Conservation (phyloP, 2,888 invertebrate genomes). For the Omphaloscelis lunosa region DNA sequence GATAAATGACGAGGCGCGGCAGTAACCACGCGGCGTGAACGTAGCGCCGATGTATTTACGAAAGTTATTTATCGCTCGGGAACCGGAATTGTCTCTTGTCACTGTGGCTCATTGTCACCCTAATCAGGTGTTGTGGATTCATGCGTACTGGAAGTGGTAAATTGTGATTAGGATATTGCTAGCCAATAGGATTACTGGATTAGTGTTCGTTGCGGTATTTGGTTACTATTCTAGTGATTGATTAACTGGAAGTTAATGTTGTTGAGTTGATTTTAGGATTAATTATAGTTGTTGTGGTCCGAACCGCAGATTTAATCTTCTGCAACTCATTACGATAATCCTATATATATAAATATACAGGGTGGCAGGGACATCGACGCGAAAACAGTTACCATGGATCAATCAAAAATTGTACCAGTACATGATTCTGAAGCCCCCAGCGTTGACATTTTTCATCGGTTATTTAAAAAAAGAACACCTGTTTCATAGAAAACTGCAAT, state of each 20-base stretch:
- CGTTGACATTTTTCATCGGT: too few relatives aligned
- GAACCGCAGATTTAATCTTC: not conserved
- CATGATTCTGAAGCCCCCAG: too few relatives aligned
- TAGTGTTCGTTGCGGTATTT: conserved; percentile 27
- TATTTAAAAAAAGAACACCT: too few relatives aligned
- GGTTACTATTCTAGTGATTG: conserved; percentile 42
- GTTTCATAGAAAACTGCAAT: too few relatives aligned
- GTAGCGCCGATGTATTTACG: conserved; percentile 60
- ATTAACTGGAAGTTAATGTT: conserved; percentile 21
- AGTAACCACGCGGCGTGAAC: conserved; percentile 47
- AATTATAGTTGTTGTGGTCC: not conserved
- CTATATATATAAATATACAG: too few relatives aligned
- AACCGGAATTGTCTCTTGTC: conserved; percentile 63
- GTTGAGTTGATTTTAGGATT: not conserved
- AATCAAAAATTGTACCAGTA: too few relatives aligned
- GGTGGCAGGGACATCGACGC: too few relatives aligned
- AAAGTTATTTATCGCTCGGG: conserved; percentile 65
- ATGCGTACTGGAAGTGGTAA: conserved; percentile 56
- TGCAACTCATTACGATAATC: not conserved
- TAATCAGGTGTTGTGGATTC: conserved; percentile 69
- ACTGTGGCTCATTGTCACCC: conserved; percentile 69
- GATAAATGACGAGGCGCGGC: conserved; percentile 40
- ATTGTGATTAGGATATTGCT: conserved; percentile 45
- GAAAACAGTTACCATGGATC: too few relatives aligned
- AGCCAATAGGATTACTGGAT: conserved; percentile 41